A percentile compares a stretch with the other conserved stretches of the same genome.
Conservation (phyloP, 2,797 vertebrate species). For the Enoplosus armatus region DNA sequence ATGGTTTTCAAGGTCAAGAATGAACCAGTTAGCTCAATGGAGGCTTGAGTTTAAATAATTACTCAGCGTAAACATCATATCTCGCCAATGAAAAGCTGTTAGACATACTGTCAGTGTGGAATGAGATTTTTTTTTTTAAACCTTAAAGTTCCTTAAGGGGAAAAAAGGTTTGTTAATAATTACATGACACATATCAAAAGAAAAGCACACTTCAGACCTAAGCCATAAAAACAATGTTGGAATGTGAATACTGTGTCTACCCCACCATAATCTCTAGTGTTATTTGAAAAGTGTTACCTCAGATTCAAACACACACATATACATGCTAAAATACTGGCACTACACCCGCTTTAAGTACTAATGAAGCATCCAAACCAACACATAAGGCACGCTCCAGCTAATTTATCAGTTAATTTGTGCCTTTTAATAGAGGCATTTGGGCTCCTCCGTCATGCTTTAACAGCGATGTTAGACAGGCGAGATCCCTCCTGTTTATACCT, state of each 20-base stretch:
- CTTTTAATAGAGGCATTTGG: slow-evolving; percentile 22
- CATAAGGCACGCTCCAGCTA: slow-evolving; percentile 26
- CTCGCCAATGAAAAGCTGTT: neutral
- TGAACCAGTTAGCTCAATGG: neutral
- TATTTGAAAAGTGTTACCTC: neutral
- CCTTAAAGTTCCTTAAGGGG: neutral
- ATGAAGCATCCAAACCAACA: slow-evolving; percentile 20
- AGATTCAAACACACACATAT: neutral
- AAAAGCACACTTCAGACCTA: neutral
- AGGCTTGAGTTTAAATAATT: neutral
- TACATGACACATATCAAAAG: neutral
- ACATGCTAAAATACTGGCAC: neutral
- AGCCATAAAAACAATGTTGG: neutral
- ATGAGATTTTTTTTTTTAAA: neutral
- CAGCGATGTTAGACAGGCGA: slow-evolving; percentile 22
- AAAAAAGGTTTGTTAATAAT: neutral
- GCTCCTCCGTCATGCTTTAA: slow-evolving; percentile 5
- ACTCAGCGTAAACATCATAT: neutral
- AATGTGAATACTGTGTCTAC: neutral
- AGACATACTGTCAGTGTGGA: neutral
- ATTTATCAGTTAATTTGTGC: slow-evolving; percentile 49
- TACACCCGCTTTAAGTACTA: neutral
- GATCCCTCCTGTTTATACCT: slow-evolving; percentile 60
- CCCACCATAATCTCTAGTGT: neutral
- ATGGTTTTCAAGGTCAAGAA: neutral